Percentiles rank a stretch among this genome's conserved stretches.
These are phyloP conservation scores for Caradrina clavipalpis DNA, from an alignment of 2,888 invertebrate species.

Conservation along the genomic window DNA sequence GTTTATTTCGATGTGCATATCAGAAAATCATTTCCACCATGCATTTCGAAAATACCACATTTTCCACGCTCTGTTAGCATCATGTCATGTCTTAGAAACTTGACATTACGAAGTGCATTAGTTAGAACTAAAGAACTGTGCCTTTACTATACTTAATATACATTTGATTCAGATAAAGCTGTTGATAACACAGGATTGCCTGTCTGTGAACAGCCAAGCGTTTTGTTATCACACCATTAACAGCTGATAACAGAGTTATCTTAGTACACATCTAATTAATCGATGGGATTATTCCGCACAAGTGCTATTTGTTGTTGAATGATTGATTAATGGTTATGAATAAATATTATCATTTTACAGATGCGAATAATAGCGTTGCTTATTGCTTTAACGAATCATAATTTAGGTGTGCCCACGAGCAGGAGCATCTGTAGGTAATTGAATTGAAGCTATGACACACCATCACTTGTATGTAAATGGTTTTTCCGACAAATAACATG, in stretches of 20 bases:
- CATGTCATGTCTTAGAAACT: slow-evolving; percentile 15
- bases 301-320: slow-evolving; percentile 64
- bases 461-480: slow-evolving; percentile 5
- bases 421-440: background rate
- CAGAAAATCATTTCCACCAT: slow-evolving; percentile 55
- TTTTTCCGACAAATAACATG: background rate
- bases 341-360: slow-evolving; percentile 49
- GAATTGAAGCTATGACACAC: background rate
- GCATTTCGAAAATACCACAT: slow-evolving; percentile 43
- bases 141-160: slow-evolving; percentile 31
- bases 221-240: slow-evolving; percentile 69
- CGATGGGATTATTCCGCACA: slow-evolving; percentile 61
- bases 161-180: slow-evolving; percentile 29
- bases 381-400: slow-evolving; percentile 39
- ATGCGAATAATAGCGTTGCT: slow-evolving; percentile 49
- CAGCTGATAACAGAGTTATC: slow-evolving; percentile 60
- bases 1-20: slow-evolving; percentile 59
- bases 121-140: slow-evolving; percentile 1
- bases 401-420: slow-evolving; percentile 1
- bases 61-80: slow-evolving; percentile 15
- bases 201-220: slow-evolving; percentile 58
- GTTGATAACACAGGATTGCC: slow-evolving; percentile 44
- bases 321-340: slow-evolving; percentile 65
- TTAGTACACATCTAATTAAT: slow-evolving; percentile 65
- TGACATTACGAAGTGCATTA: background rate